Percentiles rank a stretch among this genome's conserved stretches.
Evolutionary conservation across 1,140 invertebrate genomes (phyloP).

Genomic region (Zaprionus tsacasi): DNA sequence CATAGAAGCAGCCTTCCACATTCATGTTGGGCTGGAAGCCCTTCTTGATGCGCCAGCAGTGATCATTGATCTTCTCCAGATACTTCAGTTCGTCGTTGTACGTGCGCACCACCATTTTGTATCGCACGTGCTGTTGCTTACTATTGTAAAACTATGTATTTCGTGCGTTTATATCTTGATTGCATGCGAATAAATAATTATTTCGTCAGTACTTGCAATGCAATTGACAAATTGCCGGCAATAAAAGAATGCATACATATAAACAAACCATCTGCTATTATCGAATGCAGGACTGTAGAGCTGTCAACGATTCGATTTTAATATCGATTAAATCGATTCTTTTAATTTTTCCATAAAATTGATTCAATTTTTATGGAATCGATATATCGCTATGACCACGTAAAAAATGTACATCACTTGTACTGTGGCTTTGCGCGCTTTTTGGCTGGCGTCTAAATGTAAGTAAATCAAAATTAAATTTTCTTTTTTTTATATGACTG

Average conservation of each 20-base stretch:
- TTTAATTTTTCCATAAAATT: too few species aligned
- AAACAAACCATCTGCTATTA: slow-evolving; percentile 13
- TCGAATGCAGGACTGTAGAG: not conserved
- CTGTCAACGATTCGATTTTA: too few species aligned
- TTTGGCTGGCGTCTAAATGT: too few species aligned
- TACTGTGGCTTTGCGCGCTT: too few species aligned
- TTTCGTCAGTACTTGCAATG: slow-evolving; percentile 52
- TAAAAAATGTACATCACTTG: too few species aligned
- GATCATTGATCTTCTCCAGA: slow-evolving; percentile 93
- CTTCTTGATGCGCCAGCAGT: slow-evolving; percentile 98
- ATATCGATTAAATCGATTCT: too few species aligned
- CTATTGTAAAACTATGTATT: not conserved
- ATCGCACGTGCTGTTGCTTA: not conserved
- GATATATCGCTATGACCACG: too few species aligned
- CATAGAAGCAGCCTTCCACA: slow-evolving; percentile 99
- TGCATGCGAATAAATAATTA: slow-evolving; percentile 10
- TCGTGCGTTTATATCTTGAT: not conserved
- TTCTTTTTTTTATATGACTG: too few species aligned
- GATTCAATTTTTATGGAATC: too few species aligned
- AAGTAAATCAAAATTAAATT: too few species aligned
- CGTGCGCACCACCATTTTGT: slow-evolving; percentile 93
- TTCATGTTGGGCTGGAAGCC: slow-evolving; percentile 99
- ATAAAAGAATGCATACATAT: not conserved
- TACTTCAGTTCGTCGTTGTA: slow-evolving; percentile 98
- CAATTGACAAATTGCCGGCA: slow-evolving; percentile 27